These are phyloP conservation scores for Ctena decussata DNA, from an alignment of 2,888 invertebrate species.

Conservation along the genomic window DNA sequence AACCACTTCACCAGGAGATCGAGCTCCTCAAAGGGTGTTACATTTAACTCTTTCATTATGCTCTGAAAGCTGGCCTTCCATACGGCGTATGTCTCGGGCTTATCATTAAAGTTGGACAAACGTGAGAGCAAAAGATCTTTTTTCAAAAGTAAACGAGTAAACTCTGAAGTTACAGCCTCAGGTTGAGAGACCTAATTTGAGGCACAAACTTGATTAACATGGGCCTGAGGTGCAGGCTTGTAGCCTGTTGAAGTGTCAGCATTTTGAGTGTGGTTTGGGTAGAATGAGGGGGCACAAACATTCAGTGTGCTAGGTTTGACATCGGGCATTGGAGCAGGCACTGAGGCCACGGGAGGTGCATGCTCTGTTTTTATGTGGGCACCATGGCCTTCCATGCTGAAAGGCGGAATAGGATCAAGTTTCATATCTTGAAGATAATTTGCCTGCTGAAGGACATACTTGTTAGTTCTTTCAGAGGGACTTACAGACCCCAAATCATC, in stretches of 20 bases:
- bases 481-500: no score
- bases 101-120: slow-evolving; percentile 35
- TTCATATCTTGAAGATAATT: no score
- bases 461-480: no score
- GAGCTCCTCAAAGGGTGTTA: slow-evolving; percentile 33
- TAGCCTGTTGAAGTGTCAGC: no score
- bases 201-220: neutral
- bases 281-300: neutral
- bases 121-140: slow-evolving; percentile 41
- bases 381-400: no score
- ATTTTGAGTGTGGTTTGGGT: neutral
- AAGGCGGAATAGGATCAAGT: no score
- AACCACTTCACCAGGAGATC: slow-evolving; percentile 45
- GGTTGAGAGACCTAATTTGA: neutral
- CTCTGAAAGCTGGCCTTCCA: slow-evolving; percentile 41
- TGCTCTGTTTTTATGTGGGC: no score
- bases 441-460: no score
- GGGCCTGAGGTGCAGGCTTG: no score
- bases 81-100: slow-evolving; percentile 22
- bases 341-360: no score
- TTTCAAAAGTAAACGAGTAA: slow-evolving; percentile 33
- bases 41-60: slow-evolving; percentile 27
- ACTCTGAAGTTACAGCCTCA: neutral
- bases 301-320: neutral
- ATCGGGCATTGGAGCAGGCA: neutral